Base-by-base conservation (phyloP, 2,888 invertebrate genomes). In the Aproaerema taeniolella region DNA sequence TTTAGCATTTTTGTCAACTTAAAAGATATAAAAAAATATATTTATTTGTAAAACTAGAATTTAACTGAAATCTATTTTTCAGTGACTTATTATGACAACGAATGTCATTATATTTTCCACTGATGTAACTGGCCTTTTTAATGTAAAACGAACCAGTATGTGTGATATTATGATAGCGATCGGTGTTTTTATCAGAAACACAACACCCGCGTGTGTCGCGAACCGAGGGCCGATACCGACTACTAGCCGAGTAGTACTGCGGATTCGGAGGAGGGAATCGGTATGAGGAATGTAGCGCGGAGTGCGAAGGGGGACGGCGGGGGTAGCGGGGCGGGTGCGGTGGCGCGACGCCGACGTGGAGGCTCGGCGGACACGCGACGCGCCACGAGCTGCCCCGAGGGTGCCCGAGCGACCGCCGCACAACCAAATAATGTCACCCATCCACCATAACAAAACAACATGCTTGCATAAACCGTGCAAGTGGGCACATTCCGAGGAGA, bases 331-430 rank as follows among this genome's bases (percentile, higher is more conserved):
- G 46, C 47, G 49, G 51, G 34, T 46, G 45, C 52, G 39, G 41
- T 58, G 79, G 81, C 82, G 82, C 77, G 81, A 77, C 79, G 81
- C 61, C 81, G 78, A 83, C 85, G 85, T 85, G 85, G 85, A 85
- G 77, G 80, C 73, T 75, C 70, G 76, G 59, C 73, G 58, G 77
- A 80, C 81, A 81, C 81, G 81, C 81, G 78, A 70, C 72, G 57
- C 62, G 67, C 71, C 73, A 78, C 80, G 78, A 74, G 50, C 60
- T 43, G 53, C 50, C 51, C 66, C 69, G 70, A 55, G 58, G 50
- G 58, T 51, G 49, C 49, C 49, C 46, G 39, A 14, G 44, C 17
- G 43, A 29, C 33, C 39, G 37, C 15, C 36, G 36, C 34, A 34
- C 34, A 20, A n/a, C n/a, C n/a, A n/a, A n/a, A n/a, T n/a, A n/a